Evolutionary conservation across 1,140 invertebrate species (phyloP).

Genomic region (Hylaeus anthracinus): DNA sequence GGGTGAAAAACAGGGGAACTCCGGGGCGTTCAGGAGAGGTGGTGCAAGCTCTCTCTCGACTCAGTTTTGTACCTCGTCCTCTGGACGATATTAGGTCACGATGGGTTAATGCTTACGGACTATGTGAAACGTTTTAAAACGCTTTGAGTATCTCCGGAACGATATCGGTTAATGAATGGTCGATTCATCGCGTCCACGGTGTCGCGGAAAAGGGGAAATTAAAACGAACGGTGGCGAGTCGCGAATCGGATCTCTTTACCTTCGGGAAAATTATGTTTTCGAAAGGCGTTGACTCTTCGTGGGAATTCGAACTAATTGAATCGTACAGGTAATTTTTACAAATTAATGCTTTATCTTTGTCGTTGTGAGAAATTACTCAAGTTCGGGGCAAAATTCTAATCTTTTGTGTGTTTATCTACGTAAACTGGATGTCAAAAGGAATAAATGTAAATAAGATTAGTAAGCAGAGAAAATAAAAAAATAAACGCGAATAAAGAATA

Average conservation of each 20-base stretch:
- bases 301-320: too few species aligned
- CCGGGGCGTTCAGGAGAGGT: conserved; percentile 2
- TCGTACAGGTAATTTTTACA: too few species aligned
- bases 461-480: too few species aligned
- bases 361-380: too few species aligned
- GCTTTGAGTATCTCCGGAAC: neutral
- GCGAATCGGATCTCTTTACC: neutral
- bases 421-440: too few species aligned
- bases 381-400: too few species aligned
- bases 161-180: neutral
- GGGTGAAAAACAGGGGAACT: neutral
- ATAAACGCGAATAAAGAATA: too few species aligned
- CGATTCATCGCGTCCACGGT: neutral
- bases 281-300: too few species aligned
- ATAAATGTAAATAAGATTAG: too few species aligned
- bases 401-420: too few species aligned
- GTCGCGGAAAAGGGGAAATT: neutral
- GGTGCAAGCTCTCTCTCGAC: neutral
- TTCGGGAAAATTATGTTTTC: neutral
- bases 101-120: conserved; percentile 29
- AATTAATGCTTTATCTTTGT: too few species aligned
- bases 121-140: conserved; percentile 14
- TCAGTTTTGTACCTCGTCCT: conserved; percentile 5
- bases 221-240: neutral
- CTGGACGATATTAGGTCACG: conserved; percentile 32